Conservation (phyloP, 2,888 invertebrate genomes). For the Dasysyrphus tricinctus region DNA sequence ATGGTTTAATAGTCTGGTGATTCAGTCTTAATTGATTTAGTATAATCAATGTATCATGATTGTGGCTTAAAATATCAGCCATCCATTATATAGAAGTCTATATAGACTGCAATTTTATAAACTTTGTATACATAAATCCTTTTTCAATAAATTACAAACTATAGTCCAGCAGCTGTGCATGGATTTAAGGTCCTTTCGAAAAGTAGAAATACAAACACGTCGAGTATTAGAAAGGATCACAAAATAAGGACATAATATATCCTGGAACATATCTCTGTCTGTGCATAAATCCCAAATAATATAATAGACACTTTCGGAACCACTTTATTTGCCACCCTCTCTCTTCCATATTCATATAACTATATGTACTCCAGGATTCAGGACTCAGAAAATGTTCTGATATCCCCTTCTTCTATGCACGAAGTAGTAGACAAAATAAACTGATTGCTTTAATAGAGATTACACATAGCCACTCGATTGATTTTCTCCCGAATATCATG, state of each 20-base stretch:
- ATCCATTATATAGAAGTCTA: not conserved
- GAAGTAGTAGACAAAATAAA: slow-evolving; percentile 47
- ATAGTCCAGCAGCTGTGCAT: slow-evolving; percentile 56
- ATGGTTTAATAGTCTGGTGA: not conserved
- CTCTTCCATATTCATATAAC: slow-evolving; percentile 7
- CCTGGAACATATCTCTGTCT: not conserved
- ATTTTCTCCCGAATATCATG: slow-evolving; percentile 56
- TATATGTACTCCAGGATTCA: slow-evolving; percentile 19
- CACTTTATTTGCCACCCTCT: slow-evolving; percentile 60
- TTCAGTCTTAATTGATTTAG: slow-evolving; percentile 15
- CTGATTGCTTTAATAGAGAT: slow-evolving; percentile 73
- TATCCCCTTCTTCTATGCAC: not conserved
- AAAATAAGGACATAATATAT: slow-evolving; percentile 20
- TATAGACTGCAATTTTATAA: slow-evolving; percentile 35
- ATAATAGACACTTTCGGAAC: slow-evolving; percentile 57
- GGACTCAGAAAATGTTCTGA: not conserved
- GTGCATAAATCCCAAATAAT: slow-evolving; percentile 40
- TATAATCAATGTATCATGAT: slow-evolving; percentile 19
- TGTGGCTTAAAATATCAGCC: slow-evolving; percentile 22
- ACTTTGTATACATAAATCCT: slow-evolving; percentile 7
- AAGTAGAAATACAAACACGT: slow-evolving; percentile 38
- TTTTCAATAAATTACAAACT: slow-evolving; percentile 35
- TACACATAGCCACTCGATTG: slow-evolving; percentile 65
- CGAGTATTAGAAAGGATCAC: slow-evolving; percentile 27
- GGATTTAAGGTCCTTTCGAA: slow-evolving; percentile 18